Evolutionary conservation across 2,888 invertebrate species (phyloP).

Genomic region (Epistrophe eligans): DNA sequence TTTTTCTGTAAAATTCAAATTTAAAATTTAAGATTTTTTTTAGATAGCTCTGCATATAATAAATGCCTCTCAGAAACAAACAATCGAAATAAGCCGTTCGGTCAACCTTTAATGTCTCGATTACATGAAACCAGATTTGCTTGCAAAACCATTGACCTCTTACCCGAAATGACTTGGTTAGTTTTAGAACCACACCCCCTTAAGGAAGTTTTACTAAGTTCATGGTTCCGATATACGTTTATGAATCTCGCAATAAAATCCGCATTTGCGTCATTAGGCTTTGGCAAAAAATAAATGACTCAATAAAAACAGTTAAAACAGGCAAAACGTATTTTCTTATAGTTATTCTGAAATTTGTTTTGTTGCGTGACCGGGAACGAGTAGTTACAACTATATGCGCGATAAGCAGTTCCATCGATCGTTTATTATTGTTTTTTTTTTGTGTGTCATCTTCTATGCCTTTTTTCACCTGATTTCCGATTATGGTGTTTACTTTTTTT

Average conservation of each 20-base stretch:
- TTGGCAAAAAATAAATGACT: neutral
- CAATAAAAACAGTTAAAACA: slow-evolving; percentile 19
- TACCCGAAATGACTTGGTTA: neutral
- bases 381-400: slow-evolving; percentile 53
- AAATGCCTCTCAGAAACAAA: neutral
- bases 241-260: slow-evolving; percentile 27
- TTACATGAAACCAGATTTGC: slow-evolving; percentile 12
- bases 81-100: neutral
- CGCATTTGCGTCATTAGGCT: slow-evolving; percentile 30
- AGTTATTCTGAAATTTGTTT: slow-evolving; percentile 20
- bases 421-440: slow-evolving; percentile 37
- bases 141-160: slow-evolving; percentile 22
- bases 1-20: neutral
- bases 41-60: neutral
- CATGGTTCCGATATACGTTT: slow-evolving; percentile 11
- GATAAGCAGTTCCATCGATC: slow-evolving; percentile 62
- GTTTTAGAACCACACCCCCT: slow-evolving; percentile 17
- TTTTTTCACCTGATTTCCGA: neutral
- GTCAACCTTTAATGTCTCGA: neutral
- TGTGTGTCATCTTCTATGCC: neutral
- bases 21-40: neutral
- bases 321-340: slow-evolving; percentile 11
- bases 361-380: slow-evolving; percentile 60
- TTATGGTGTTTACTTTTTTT: slow-evolving; percentile 3
- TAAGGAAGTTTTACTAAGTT: slow-evolving; percentile 2